These are phyloP conservation scores for Apamea epomidion DNA, from an alignment of 2,888 invertebrate genomes.

Conservation along the genomic window DNA sequence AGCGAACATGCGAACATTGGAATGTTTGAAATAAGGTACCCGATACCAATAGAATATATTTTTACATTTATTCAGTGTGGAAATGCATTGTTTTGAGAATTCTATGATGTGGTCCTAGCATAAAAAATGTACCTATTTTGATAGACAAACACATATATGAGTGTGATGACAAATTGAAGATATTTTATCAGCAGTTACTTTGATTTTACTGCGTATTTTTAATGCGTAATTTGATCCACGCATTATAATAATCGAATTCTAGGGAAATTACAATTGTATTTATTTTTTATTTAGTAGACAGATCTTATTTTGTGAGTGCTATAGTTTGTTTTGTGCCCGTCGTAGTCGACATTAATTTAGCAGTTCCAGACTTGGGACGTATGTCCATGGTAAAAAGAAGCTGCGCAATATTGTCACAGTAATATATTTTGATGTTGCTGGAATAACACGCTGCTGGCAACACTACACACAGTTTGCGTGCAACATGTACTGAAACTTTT, in stretches of 20 bases:
- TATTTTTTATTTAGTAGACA: slow-evolving; percentile 62
- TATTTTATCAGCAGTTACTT: slow-evolving; percentile 40
- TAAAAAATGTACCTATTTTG: slow-evolving; percentile 49
- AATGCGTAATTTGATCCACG: not conserved
- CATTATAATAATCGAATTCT: slow-evolving; percentile 35
- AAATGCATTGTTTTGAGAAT: slow-evolving; percentile 17
- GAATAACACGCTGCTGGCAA: not conserved
- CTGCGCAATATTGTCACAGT: not conserved
- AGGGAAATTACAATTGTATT: slow-evolving; percentile 65
- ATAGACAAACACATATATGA: slow-evolving; percentile 40
- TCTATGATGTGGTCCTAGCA: slow-evolving; percentile 17
- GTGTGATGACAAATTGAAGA: slow-evolving; percentile 31
- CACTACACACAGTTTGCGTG: not conserved
- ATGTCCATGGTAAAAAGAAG: not conserved
- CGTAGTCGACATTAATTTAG: slow-evolving; percentile 16
- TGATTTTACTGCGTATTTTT: slow-evolving; percentile 13
- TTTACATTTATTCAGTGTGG: slow-evolving; percentile 28
- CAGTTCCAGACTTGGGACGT: not conserved
- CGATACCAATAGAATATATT: slow-evolving; percentile 24
- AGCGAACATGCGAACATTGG: not conserved
- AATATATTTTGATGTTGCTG: slow-evolving; percentile 1
- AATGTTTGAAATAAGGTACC: not conserved
- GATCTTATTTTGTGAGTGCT: slow-evolving; percentile 57
- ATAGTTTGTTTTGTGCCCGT: slow-evolving; percentile 21
- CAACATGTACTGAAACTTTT: not conserved